Base-by-base conservation (phyloP, 2,113 vertebrate species). In the Rhadina sibilatrix region DNA sequence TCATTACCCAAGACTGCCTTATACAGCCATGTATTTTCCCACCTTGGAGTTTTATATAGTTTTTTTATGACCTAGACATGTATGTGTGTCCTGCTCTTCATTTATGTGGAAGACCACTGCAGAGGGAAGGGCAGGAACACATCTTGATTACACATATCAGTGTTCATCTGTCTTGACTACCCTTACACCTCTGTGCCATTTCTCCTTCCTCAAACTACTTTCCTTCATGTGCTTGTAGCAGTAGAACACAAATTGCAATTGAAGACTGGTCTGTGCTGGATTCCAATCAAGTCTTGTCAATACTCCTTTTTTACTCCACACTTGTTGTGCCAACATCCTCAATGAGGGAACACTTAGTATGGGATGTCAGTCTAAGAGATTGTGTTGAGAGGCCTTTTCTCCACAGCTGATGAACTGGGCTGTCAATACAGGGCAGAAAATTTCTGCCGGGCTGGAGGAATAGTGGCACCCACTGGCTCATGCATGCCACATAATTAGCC, bases 321-420 rank as follows among this genome's bases (percentile, higher is more conserved):
- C 2, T 40, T 83, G 18, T 40, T 40, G 14, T 25, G 15, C 8
- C 30, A 50, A 5, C 28, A 52, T 31, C 25, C 35, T 50, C 17
- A 20, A 2, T 15, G 13, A 12, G 22, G 9, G 8, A 69, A 17
- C 0, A 0, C 9, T 44, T 50, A 31, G 21, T 12, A 33, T 0
- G 19, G 25, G n/a, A 88, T 23, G 28, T 59, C 4, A 6, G 6
- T 14, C 37, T 33, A 22, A 52, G 31, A 63, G 16, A 46, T 49
- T 50, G n/a, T 50, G 8, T 56, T 44, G 27, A 50, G 15, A 50
- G 12, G 11, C 4, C 4, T 85, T 30, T 54, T 64, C 28, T 77
- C 18, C 38, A 59, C 22, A 37, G 5, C 15, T 60, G 35, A 27
- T 65, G 35, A 50, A 0, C 7, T 10, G 20, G 17, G 23, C 6